These are phyloP conservation scores for Rhizoglyphus robini DNA, from an alignment of 1,140 invertebrate species.

Conservation along the genomic window DNA sequence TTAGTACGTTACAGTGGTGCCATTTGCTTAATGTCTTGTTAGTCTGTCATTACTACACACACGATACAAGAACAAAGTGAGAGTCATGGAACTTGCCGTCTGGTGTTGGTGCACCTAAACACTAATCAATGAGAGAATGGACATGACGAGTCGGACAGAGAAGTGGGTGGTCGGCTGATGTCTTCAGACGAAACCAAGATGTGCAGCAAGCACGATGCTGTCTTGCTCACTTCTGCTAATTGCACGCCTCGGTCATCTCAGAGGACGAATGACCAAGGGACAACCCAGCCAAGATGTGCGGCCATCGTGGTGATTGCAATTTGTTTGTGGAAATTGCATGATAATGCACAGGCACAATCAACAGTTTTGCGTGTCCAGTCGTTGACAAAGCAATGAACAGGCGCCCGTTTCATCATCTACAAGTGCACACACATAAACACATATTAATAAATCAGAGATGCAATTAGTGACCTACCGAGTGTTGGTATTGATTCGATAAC, in stretches of 20 bases:
- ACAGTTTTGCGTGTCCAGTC: too few relatives aligned
- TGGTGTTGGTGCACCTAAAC: not conserved
- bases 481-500: too few relatives aligned
- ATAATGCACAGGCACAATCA: too few relatives aligned
- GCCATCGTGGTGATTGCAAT: slow-evolving; percentile 9
- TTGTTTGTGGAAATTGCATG: too few relatives aligned
- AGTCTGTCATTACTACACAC: too few relatives aligned
- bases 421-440: too few relatives aligned
- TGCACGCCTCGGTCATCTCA: not conserved
- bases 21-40: too few relatives aligned
- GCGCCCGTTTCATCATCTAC: too few relatives aligned
- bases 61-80: not conserved
- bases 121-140: not conserved
- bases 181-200: slow-evolving; percentile 11
- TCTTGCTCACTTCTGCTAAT: not conserved
- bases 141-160: not conserved
- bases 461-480: too few relatives aligned
- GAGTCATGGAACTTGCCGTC: not conserved
- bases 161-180: not conserved
- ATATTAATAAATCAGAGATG: too few relatives aligned
- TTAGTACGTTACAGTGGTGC: too few relatives aligned
- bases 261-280: not conserved
- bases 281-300: not conserved
- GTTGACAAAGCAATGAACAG: too few relatives aligned
- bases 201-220: not conserved